Evolutionary conservation across 92 coral and sea anemone genomes (phyloP).

Genomic region (Zoanthus solanderi): DNA sequence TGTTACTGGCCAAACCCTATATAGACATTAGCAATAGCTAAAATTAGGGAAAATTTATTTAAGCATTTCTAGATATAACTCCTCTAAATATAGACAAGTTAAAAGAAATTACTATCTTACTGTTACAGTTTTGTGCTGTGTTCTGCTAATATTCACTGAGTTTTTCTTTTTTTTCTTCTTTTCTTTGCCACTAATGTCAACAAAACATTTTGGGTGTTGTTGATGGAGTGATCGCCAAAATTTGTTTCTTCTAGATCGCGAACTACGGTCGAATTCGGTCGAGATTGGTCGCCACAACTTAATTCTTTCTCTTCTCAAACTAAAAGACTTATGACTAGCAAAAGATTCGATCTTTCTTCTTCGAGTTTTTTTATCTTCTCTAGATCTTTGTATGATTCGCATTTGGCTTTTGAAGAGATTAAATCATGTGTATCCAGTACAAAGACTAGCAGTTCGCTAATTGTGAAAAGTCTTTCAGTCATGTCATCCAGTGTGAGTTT

Average conservation of each 20-base stretch:
- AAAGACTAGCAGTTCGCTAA: constrained; percentile 10
- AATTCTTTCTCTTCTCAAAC: too few species aligned
- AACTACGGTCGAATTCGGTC: constrained; percentile 10
- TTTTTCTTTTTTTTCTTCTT: constrained; percentile 23
- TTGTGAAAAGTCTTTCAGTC: constrained; percentile 23
- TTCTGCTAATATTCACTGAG: constrained; percentile 29
- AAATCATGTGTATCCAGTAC: not conserved
- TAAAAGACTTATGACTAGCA: too few species aligned
- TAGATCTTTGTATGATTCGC: constrained; percentile 19
- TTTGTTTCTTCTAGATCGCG: constrained; percentile 20
- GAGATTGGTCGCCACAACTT: not conserved
- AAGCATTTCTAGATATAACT: too few species aligned
- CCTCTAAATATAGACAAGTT: too few species aligned
- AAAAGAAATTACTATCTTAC: too few species aligned
- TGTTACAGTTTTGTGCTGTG: too few species aligned
- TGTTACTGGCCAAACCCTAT: too few species aligned
- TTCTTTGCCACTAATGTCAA: too few species aligned
- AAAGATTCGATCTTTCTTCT: constrained; percentile 28
- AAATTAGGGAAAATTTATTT: too few species aligned
- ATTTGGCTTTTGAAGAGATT: constrained; percentile 13
- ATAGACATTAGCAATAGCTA: too few species aligned
- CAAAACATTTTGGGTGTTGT: not conserved
- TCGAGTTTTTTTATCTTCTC: constrained; percentile 30
- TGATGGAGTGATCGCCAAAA: constrained; percentile 10
- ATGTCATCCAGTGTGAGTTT: constrained; percentile 8